Conservation (phyloP, 1,140 invertebrate species). For the Hyphantria cunea region DNA sequence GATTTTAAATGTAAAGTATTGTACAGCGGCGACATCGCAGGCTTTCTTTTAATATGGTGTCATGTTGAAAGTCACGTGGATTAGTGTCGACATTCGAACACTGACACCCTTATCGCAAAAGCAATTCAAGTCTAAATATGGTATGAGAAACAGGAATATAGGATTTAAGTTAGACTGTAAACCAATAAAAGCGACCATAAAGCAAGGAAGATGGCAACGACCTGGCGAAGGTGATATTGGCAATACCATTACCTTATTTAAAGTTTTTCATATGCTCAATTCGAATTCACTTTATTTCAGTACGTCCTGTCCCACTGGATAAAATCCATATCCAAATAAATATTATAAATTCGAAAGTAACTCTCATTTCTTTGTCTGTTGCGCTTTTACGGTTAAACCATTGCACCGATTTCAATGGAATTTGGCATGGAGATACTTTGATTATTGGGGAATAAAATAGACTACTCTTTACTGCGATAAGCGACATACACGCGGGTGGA, state of each 20-base stretch:
- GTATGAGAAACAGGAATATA: constrained; percentile 16
- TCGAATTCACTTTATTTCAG: background rate
- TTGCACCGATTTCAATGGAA: too few species aligned
- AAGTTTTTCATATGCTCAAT: constrained; percentile 14
- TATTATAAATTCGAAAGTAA: too few species aligned
- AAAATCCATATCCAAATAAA: too few species aligned
- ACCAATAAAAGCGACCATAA: constrained; percentile 18
- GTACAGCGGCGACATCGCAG: constrained; percentile 47
- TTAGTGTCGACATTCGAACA: constrained; percentile 50
- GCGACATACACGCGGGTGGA: too few species aligned
- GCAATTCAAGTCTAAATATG: constrained; percentile 31
- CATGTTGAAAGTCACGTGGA: constrained; percentile 46
- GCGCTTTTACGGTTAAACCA: too few species aligned
- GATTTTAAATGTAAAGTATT: constrained; percentile 23
- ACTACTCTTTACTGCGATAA: too few species aligned
- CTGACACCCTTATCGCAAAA: constrained; percentile 49
- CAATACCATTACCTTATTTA: too few species aligned
- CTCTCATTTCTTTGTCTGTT: too few species aligned
- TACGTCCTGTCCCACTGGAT: constrained; percentile 21
- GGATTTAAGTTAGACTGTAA: constrained; percentile 11
- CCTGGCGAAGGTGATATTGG: constrained; percentile 19
- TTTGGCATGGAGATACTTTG: too few species aligned
- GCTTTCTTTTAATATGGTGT: constrained; percentile 70
- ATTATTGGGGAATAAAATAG: too few species aligned
- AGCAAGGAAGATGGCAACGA: constrained; percentile 13